phyloP scores from a whole-genome alignment of 2,888 invertebrate species.

The Ellobium chinense region DNA sequence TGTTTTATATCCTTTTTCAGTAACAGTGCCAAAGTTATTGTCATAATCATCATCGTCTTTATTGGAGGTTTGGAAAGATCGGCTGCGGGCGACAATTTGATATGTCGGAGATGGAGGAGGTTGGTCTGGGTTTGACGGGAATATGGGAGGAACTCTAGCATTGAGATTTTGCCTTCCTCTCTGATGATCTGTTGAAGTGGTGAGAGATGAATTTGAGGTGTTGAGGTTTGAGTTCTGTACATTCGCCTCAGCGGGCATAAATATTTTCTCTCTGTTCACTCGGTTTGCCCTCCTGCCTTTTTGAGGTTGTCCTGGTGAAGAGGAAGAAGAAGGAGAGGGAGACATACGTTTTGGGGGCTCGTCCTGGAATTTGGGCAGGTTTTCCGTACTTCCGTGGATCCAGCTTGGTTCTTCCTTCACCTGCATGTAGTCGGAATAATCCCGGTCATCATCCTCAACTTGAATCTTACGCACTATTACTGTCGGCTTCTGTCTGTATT shows the following conservation, averaged over 20 bases:
- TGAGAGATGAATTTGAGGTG: background rate
- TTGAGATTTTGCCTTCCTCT: background rate
- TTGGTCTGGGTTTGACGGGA: background rate
- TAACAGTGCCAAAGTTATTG: constrained; percentile 32
- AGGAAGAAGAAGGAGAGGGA: background rate
- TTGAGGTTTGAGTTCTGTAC: background rate
- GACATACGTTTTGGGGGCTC: constrained; percentile 6
- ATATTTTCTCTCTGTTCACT: constrained; percentile 29
- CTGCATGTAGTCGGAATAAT: constrained; percentile 75
- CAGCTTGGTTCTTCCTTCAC: constrained; percentile 74
- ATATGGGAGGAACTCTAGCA: constrained; percentile 16
- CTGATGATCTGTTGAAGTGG: background rate
- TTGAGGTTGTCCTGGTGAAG: background rate
- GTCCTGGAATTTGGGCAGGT: constrained; percentile 1
- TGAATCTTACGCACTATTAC: constrained; percentile 65
- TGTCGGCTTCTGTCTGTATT: constrained; percentile 69
- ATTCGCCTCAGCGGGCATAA: background rate
- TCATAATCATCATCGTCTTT: constrained; percentile 19
- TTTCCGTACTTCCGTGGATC: constrained; percentile 51
- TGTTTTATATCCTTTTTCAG: constrained; percentile 42
- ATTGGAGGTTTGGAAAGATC: constrained; percentile 27
- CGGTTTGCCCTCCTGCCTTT: constrained; percentile 10
- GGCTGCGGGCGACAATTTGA: constrained; percentile 41
- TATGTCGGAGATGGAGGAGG: constrained; percentile 12
- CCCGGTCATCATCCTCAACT: constrained; percentile 73